phyloP scores from a whole-genome alignment of 2,797 vertebrate genomes.

The Graptemys geographica region DNA sequence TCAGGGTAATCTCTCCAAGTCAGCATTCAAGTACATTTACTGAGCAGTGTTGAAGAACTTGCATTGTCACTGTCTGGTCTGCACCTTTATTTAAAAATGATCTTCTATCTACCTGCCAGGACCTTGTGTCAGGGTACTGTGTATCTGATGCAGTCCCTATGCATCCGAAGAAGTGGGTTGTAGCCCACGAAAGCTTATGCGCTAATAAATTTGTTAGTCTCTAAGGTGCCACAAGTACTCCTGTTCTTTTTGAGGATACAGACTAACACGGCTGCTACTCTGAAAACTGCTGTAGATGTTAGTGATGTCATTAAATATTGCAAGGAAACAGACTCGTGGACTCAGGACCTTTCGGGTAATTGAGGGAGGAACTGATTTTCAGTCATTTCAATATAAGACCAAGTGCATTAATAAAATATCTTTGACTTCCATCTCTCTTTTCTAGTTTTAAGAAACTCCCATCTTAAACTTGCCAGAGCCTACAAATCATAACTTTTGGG shows the following conservation, averaged over 20 bases:
- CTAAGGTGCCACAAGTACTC: too few relatives aligned
- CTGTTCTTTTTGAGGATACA: too few relatives aligned
- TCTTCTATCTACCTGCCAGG: not conserved
- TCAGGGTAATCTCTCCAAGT: not conserved
- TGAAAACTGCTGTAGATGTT: not conserved
- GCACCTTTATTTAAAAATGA: not conserved
- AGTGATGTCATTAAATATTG: not conserved
- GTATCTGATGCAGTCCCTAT: not conserved
- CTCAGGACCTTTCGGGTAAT: not conserved
- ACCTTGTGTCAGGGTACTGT: not conserved
- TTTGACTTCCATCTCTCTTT: not conserved
- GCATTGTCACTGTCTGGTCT: not conserved
- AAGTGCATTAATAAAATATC: not conserved
- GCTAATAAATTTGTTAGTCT: too few relatives aligned
- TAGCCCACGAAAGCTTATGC: too few relatives aligned
- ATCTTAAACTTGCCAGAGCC: not conserved
- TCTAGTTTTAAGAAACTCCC: not conserved
- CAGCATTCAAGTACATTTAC: not conserved
- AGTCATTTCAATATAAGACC: not conserved
- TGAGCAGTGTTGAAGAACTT: not conserved
- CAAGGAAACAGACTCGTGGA: not conserved
- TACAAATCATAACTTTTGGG: not conserved
- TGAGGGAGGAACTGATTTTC: accelerated
- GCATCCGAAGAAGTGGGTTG: too few relatives aligned
- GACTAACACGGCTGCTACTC: too few relatives aligned